Conservation (phyloP, 2,797 vertebrate genomes). For the Sarcoramphus papa region DNA sequence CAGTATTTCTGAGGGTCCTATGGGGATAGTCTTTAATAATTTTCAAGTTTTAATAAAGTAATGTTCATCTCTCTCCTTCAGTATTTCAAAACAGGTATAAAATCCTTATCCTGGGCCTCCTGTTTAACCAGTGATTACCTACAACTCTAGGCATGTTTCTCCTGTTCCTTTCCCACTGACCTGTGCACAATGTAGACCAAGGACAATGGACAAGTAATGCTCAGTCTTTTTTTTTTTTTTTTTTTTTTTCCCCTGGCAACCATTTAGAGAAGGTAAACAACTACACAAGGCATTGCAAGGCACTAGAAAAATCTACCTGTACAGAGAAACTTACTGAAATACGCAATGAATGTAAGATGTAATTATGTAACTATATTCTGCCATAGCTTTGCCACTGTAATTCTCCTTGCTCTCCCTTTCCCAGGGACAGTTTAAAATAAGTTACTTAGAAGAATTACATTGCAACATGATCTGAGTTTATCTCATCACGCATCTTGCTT, state of each 20-base stretch:
- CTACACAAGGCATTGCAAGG: not conserved
- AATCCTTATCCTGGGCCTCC: not conserved
- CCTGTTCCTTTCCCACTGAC: not conserved
- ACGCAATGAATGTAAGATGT: not conserved
- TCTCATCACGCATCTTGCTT: not conserved
- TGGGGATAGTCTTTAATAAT: not conserved
- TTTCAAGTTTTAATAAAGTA: not conserved
- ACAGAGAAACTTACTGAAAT: not conserved
- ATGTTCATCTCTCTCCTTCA: not conserved
- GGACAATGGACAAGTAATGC: not conserved
- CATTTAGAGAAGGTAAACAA: not conserved
- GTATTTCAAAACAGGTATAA: not conserved
- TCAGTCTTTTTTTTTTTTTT: not conserved
- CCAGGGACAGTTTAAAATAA: not conserved
- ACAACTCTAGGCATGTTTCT: not conserved
- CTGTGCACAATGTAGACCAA: not conserved
- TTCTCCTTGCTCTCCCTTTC: not conserved
- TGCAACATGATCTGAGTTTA: not conserved
- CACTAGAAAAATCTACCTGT: not conserved
- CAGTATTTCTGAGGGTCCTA: not conserved
- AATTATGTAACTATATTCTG: not conserved
- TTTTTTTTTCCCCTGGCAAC: not conserved
- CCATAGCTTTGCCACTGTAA: not conserved
- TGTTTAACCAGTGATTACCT: not conserved
- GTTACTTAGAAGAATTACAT: not conserved